Evolutionary conservation across 2,797 vertebrate species (phyloP), one percentile per base, ranked within the genome.

Genomic region (Kryptopterus vitreolus): DNA sequence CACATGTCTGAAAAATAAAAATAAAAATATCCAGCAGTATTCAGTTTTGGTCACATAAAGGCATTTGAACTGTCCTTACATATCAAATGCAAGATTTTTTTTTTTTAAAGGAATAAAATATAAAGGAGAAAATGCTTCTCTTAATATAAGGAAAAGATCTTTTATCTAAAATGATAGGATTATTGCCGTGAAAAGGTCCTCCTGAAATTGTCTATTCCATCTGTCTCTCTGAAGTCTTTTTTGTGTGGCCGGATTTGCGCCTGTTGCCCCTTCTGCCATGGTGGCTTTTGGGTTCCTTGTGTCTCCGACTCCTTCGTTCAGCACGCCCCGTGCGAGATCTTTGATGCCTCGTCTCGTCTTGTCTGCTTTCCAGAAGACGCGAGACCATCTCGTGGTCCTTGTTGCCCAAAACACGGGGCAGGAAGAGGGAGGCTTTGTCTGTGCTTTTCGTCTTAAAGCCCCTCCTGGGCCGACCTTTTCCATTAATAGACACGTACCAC

Each of bases 401-500:
- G 93, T 92, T 95, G 74, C 95, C 96, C 87, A 99, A 85, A 72
- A 99, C 96, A 3, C 98, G 92, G 26, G 98, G 98, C 89, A 99
- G 91, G 86, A 99, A 99, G 24, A 99, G 96, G 0, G 97, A 97
- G 0, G 97, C 98, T 89, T 97, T 98, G 92, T 99, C 97, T 0
- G 96, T 98, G 90, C 96, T 95, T 2, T 96, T 93, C 0, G 97
- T 98, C 87, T 96, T 97, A 86, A 97, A 99, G 77, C 97, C 97
- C 70, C 97, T 89, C 74, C 97, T 92, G 4, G 98, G 97, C 95
- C 97, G 95, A 18, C 98, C 97, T 86, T 99, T 99, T 35, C 98
- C 97, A 0, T 99, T 99, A 84, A 99, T 93, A 0, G 97, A 98
- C 89, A 99, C 93, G 11, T 96, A 99, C 98, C 98, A 99, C 86